Conservation (phyloP, 2,888 invertebrate species). For the Cyrtodaria siliqua region DNA sequence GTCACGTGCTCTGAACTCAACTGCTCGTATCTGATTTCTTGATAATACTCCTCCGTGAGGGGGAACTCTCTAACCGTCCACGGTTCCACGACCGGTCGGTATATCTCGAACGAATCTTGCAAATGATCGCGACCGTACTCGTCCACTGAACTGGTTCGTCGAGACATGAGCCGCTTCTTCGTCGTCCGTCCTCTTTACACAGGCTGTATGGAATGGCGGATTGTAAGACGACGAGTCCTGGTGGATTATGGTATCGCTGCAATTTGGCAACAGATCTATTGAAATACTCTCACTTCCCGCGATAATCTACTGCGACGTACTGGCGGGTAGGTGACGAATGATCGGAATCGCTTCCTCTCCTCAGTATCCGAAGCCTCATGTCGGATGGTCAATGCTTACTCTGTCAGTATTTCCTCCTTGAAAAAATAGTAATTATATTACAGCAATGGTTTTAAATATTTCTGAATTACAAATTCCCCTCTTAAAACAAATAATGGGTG, state of each 20-base stretch:
- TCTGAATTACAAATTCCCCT: no score
- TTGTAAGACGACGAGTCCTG: constrained; percentile 12
- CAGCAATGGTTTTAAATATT: no score
- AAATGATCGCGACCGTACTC: constrained; percentile 52
- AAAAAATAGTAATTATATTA: constrained; percentile 18
- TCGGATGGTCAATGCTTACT: constrained; percentile 90
- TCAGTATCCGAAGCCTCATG: constrained; percentile 93
- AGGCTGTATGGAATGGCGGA: constrained; percentile 15
- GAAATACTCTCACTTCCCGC: constrained; percentile 71
- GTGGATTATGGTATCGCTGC: constrained; percentile 11
- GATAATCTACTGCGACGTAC: constrained; percentile 75
- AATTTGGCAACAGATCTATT: constrained; percentile 52
- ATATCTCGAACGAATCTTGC: constrained; percentile 36
- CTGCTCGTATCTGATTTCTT: constrained; percentile 70
- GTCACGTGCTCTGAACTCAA: constrained; percentile 24
- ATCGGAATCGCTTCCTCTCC: constrained; percentile 89
- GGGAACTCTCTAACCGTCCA: constrained; percentile 81
- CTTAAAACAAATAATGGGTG: no score
- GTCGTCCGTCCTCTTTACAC: constrained; percentile 49
- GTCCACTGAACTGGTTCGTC: constrained; percentile 52
- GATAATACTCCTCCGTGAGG: constrained; percentile 75
- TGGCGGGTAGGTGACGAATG: constrained; percentile 76
- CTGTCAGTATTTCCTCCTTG: constrained; percentile 91
- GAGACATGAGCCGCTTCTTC: constrained; percentile 70
- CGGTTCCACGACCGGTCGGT: constrained; percentile 62